Evolutionary conservation across 2,888 invertebrate species (phyloP), one percentile per base, ranked within the genome.

Genomic region (Thereva nobilitata): DNA sequence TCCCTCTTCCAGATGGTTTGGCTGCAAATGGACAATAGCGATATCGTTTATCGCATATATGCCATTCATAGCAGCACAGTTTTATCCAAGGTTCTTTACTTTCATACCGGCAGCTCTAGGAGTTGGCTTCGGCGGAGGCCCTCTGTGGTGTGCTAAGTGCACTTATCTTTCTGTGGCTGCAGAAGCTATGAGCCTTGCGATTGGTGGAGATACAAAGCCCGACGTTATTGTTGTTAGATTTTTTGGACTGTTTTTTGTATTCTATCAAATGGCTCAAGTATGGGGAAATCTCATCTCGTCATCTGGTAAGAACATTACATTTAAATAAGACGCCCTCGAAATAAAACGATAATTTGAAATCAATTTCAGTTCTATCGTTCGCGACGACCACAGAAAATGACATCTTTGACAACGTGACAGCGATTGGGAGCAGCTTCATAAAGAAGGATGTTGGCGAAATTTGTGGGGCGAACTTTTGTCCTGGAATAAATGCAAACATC

Each of bases 241-340:
- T 82, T 97, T 97, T 78, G 97, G 97, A 0, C 85, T 95, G 5
- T 97, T 97, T 83, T 97, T 96, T 84, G 92, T 95, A 88, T 92
- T 96, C 79, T 96, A 94, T 79, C 95, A 96, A 80, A 89, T 94
- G 85, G 92, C 95, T n/a, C 92, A 95, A 83, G 92, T 96, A 54
- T 93, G 93, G 91, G 96, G 96, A 0, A 96, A 96, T 79, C 85
- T 96, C 6, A 88, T 95, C 69, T 93, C 94, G 35, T 95, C 93
- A 0, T 86, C 91, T 70, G 89, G 91, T 91, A 67, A 72, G 72
- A 47, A 10, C 5, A 12, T 49, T 35, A 34, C 8, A 35, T 4
- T 57, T n/a, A 12, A 9, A 45, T 23, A 34, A 42, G 10, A 37
- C 3, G 42, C 38, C 38, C 37, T 57, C 37, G 45, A 4, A 37